Conservation (phyloP, 2,888 invertebrate species). For the Thera obeliscata region DNA sequence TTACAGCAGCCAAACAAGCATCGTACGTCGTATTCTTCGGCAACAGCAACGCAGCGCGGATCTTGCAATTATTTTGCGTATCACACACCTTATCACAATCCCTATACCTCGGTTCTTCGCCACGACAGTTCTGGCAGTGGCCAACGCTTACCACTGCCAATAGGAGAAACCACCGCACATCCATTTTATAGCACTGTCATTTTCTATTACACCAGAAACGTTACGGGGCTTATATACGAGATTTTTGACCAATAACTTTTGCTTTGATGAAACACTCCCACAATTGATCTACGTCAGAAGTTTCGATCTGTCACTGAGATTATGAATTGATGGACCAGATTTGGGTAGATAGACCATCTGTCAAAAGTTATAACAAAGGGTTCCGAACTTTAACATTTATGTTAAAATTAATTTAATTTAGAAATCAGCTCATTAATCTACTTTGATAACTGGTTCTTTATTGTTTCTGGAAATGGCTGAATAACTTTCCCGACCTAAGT, state of each 20-base stretch:
- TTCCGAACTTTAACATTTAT: no score
- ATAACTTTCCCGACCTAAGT: neutral
- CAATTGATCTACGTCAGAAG: no score
- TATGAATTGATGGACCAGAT: no score
- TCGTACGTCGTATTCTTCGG: conserved; percentile 84
- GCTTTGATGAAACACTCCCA: no score
- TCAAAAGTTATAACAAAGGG: no score
- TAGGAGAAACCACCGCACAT: conserved; percentile 62
- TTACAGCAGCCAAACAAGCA: conserved; percentile 82
- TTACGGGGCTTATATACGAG: no score
- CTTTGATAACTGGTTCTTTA: neutral
- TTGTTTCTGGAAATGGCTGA: neutral
- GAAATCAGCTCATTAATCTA: neutral
- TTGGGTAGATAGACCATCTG: no score
- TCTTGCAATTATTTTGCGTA: conserved; percentile 80
- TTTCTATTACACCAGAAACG: neutral
- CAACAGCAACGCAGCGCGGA: conserved; percentile 87
- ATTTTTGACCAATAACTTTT: no score
- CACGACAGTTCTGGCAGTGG: conserved; percentile 67
- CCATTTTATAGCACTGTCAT: conserved; percentile 40
- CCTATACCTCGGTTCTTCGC: conserved; percentile 62
- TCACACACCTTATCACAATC: conserved; percentile 81
- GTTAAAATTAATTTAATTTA: no score
- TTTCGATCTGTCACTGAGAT: no score
- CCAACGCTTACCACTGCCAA: conserved; percentile 48